These are phyloP conservation scores for Caracal caracal DNA, from an alignment of 2,113 vertebrate genomes.

Conservation along the genomic window DNA sequence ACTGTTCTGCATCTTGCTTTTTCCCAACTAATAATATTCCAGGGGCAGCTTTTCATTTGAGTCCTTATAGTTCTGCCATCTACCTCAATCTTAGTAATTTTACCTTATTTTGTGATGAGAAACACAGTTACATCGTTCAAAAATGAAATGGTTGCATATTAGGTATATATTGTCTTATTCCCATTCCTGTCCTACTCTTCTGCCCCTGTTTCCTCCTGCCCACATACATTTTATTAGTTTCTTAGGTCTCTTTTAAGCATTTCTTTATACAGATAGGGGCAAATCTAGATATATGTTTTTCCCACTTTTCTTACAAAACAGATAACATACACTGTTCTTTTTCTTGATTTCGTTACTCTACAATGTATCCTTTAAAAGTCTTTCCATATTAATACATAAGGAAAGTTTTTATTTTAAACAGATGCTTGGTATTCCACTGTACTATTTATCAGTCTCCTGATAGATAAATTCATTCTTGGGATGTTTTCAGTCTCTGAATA, in stretches of 20 bases:
- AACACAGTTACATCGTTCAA: background rate
- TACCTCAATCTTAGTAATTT: conserved; percentile 20
- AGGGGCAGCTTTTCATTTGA: background rate
- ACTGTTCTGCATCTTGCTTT: background rate
- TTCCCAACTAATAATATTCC: conserved; percentile 24
- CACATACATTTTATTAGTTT: background rate
- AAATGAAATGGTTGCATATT: background rate
- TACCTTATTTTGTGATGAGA: conserved; percentile 4
- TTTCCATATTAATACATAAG: conserved; percentile 19
- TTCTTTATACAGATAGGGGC: conserved; percentile 7
- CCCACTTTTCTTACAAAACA: background rate
- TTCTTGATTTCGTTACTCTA: background rate
- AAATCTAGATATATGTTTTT: background rate
- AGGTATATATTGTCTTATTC: background rate
- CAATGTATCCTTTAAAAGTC: conserved; percentile 1
- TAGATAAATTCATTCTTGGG: background rate
- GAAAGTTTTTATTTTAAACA: background rate
- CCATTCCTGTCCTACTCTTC: background rate
- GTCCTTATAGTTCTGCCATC: background rate
- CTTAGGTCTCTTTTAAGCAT: background rate
- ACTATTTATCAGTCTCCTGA: background rate
- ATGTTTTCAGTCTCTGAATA: background rate
- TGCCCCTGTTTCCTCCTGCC: background rate
- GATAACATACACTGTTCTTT: background rate
- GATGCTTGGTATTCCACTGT: background rate